Evolutionary conservation across 1,140 invertebrate species (phyloP).

Genomic region (Euborellia annulipes): DNA sequence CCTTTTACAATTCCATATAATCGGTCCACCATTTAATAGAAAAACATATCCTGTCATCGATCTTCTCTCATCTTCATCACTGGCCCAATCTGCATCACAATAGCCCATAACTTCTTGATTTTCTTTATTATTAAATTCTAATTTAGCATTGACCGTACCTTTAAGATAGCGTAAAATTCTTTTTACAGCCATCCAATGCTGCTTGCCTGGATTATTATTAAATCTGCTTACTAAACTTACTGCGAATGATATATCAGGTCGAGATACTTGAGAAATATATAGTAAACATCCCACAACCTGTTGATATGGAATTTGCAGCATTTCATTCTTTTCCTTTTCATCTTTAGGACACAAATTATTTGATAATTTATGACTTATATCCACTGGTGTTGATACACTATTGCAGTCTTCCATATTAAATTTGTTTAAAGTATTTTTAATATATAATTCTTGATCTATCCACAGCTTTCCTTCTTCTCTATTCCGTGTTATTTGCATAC

Average conservation of each 20-base stretch:
- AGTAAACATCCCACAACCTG: constrained; percentile 25
- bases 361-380: constrained; percentile 16
- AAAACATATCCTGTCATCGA: constrained; percentile 20
- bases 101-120: constrained; percentile 12
- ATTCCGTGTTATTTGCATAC: constrained; percentile 13
- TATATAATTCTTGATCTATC: constrained; percentile 16
- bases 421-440: constrained; percentile 8
- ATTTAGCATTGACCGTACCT: constrained; percentile 20
- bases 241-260: constrained; percentile 28
- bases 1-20: constrained; percentile 23
- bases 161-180: constrained; percentile 26
- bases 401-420: constrained; percentile 17
- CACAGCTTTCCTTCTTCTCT: constrained; percentile 9
- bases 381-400: constrained; percentile 13
- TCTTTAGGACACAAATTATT: constrained; percentile 8
- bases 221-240: constrained; percentile 21
- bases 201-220: constrained; percentile 14
- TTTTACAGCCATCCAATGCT: constrained; percentile 24
- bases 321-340: constrained; percentile 7
- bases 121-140: constrained; percentile 7
- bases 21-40: constrained; percentile 15
- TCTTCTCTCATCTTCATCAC: constrained; percentile 10
- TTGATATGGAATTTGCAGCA: constrained; percentile 17
- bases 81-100: constrained; percentile 16
- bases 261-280: constrained; percentile 20